Base-by-base conservation (phyloP, 2,888 invertebrate species). In the Lacanobia oleracea region DNA sequence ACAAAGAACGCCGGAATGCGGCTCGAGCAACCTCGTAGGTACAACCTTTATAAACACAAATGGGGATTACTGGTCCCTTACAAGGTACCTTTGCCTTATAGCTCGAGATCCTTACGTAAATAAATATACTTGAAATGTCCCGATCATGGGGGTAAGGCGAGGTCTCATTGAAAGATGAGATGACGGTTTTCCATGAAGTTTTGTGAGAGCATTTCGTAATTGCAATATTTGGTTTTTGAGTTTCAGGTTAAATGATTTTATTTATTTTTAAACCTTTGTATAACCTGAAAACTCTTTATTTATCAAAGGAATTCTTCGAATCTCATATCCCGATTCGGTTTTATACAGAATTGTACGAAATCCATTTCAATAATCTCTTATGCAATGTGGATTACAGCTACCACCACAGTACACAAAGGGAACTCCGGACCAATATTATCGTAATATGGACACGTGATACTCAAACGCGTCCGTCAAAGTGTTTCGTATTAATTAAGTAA, bases 401-500 rank as follows among this genome's bases (percentile, higher is more conserved):
- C 37, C n/a, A 51, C 27, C 18, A 21, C 48, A 40, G 18, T 27
- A 9, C 51, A 53, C 73, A 77, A 78, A 73, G 63, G 48, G 8
- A 51, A 18, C 10, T 48, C 7, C 10, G 9, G 23, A 23, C 23
- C 61, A 64, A 67, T 68, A 53, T 72, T 77, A 78, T 73, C 40
- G 60, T 78, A 53, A 67, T 77, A 72, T 54, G 43, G 63, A 50
- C 37, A 65, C 50, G 37, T 64, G 62, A 56, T 43, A 33, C 45
- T 59, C 60, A 67, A 53, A 64, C 56, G 51, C 56, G 51, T 40
- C 33, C 27, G 33, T 70, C 75, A 67, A 54, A 74, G 66, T 70
- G 54, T 64, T 61, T 45, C 69, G 37, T 64, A 79, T 79, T 74
- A 79, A 79, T 75, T 69, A 79, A 61, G 72, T 68, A 57, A 75